These are phyloP conservation scores for Sorex maritimensis DNA, from an alignment of 2,797 vertebrate genomes.

Conservation along the genomic window DNA sequence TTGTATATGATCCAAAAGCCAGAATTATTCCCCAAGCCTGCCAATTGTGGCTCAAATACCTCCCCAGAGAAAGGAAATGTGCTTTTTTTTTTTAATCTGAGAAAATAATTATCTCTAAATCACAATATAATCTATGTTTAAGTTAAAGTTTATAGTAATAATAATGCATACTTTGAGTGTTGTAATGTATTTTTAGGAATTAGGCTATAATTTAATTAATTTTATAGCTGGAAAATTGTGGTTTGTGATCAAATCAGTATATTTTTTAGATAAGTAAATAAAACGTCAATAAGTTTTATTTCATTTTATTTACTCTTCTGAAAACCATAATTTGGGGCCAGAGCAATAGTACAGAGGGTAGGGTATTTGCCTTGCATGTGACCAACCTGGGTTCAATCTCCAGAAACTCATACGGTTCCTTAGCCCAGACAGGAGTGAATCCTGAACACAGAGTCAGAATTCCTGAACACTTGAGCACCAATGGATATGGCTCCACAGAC, in stretches of 20 bases:
- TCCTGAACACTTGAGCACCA: too few species aligned
- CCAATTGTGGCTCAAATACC: too few species aligned
- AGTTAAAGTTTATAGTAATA: not conserved
- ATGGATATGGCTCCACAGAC: too few species aligned
- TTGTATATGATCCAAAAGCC: too few species aligned
- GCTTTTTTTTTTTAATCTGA: conserved; percentile 3
- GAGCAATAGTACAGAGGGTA: too few species aligned
- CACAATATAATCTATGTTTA: not conserved
- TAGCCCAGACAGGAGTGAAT: too few species aligned
- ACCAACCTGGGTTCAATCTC: too few species aligned
- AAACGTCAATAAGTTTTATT: not conserved
- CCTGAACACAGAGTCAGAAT: too few species aligned
- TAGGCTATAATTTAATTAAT: not conserved
- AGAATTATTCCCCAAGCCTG: too few species aligned
- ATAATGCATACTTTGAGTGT: not conserved
- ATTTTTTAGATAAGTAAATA: conserved; percentile 47
- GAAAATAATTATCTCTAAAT: not conserved
- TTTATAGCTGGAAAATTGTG: not conserved
- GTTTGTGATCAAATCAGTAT: not conserved
- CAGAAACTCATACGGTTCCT: too few species aligned
- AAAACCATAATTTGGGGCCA: conserved; percentile 1
- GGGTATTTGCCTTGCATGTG: too few species aligned
- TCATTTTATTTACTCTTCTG: not conserved
- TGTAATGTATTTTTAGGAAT: not conserved
- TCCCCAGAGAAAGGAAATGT: not conserved